A percentile compares a stretch with the other conserved stretches of the same genome.
Conservation (phyloP, 2,113 vertebrate species). For the Hoplias malabaricus region DNA sequence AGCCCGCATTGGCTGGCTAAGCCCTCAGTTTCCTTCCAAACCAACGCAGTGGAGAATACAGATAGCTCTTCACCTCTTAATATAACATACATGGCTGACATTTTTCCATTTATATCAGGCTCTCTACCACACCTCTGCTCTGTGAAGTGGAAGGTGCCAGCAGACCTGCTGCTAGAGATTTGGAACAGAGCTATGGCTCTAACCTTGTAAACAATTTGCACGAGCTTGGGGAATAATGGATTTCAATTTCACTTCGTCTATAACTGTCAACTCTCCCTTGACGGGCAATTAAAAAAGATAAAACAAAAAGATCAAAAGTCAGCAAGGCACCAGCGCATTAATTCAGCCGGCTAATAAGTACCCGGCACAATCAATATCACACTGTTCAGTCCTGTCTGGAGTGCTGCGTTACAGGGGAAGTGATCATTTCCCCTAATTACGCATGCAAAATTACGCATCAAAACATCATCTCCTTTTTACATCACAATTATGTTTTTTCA, state of each 20-base stretch:
- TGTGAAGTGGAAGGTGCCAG: not conserved
- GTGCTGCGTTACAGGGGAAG: constrained; percentile 39
- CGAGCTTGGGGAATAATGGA: constrained; percentile 49
- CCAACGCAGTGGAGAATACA: not conserved
- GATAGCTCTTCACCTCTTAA: not conserved
- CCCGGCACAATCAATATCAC: constrained; percentile 55
- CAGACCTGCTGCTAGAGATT: constrained; percentile 1
- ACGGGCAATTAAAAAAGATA: constrained; percentile 63
- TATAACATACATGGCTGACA: constrained; percentile 13
- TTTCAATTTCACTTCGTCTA: constrained; percentile 57
- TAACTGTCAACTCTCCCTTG: constrained; percentile 57
- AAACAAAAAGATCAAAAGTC: constrained; percentile 62
- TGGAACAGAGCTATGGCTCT: constrained; percentile 22
- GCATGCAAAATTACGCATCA: constrained; percentile 48
- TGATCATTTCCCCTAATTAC: constrained; percentile 51
- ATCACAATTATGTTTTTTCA: constrained; percentile 28
- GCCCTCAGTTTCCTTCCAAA: not conserved
- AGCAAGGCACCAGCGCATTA: constrained; percentile 51
- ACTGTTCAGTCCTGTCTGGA: constrained; percentile 39
- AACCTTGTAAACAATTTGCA: constrained; percentile 55
- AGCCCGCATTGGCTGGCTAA: not conserved
- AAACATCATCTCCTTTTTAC: constrained; percentile 16
- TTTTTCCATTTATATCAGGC: not conserved
- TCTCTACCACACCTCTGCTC: not conserved
- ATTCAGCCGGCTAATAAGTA: constrained; percentile 59